A percentile compares a stretch with the other conserved stretches of the same genome.
phyloP scores from a whole-genome alignment of 2,113 vertebrate genomes.

The Mionectes macconnelli region DNA sequence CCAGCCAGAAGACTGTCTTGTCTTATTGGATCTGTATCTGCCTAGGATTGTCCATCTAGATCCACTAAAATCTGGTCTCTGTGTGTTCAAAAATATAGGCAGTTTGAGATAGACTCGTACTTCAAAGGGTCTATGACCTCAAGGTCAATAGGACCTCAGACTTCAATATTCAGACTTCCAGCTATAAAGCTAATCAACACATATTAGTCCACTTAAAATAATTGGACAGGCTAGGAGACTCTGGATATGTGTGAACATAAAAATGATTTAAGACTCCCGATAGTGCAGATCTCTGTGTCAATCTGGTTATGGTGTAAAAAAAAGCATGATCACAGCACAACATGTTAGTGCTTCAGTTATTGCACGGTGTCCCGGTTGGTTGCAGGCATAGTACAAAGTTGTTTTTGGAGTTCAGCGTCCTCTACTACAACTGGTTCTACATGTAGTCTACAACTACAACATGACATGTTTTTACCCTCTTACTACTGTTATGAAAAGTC shows the following conservation, averaged over 20 bases:
- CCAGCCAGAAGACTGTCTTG: background rate
- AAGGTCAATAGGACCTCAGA: background rate
- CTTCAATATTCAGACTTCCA: background rate
- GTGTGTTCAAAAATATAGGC: background rate
- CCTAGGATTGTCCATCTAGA: background rate
- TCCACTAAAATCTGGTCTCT: background rate
- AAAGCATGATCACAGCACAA: background rate
- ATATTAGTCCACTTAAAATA: background rate
- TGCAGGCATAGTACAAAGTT: background rate
- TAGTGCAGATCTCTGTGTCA: background rate
- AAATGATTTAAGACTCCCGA: background rate
- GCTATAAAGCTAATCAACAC: background rate
- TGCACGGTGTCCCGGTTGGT: background rate
- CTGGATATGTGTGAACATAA: background rate
- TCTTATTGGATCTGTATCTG: background rate
- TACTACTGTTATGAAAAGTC: background rate
- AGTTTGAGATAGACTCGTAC: background rate
- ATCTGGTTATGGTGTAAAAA: background rate
- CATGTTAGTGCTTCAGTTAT: accelerated
- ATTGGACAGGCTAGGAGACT: background rate
- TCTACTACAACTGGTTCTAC: background rate
- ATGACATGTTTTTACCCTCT: background rate
- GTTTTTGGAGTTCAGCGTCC: background rate
- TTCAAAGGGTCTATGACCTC: background rate
- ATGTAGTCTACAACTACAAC: too few relatives aligned